A percentile compares a stretch with the other conserved stretches of the same genome.
phyloP scores from a whole-genome alignment of 2,113 vertebrate genomes.

The Actinemys pallida region DNA sequence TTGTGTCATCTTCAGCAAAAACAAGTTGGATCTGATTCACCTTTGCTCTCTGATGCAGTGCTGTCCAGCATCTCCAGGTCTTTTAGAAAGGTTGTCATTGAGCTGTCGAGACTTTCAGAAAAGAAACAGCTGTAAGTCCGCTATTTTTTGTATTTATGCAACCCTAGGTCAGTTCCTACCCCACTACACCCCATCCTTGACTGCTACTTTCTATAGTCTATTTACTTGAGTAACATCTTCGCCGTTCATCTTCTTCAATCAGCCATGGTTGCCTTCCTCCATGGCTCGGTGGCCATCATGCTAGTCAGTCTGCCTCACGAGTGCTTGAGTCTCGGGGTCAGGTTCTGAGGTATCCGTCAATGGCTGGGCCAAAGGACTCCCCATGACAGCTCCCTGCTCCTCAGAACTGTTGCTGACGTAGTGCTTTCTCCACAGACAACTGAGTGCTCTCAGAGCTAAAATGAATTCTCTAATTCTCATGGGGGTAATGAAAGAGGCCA shows the following conservation, averaged over 20 bases:
- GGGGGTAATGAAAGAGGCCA: neutral
- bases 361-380: neutral
- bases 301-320: neutral
- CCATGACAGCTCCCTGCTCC: neutral
- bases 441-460: neutral
- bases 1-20: neutral
- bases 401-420: too few species aligned
- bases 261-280: neutral
- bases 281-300: neutral
- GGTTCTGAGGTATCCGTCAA: neutral
- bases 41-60: neutral
- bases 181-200: neutral
- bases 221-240: neutral
- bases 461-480: neutral
- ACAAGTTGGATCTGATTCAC: neutral
- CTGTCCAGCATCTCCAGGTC: neutral
- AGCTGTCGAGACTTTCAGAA: neutral
- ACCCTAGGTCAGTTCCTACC: neutral
- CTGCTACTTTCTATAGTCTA: neutral
- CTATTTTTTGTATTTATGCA: neutral
- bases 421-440: neutral
- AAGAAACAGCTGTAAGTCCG: neutral
- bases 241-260: neutral
- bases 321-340: neutral
- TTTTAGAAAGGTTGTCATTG: neutral